phyloP scores from a whole-genome alignment of 2,113 vertebrate species.

The Ciconia boyciana region DNA sequence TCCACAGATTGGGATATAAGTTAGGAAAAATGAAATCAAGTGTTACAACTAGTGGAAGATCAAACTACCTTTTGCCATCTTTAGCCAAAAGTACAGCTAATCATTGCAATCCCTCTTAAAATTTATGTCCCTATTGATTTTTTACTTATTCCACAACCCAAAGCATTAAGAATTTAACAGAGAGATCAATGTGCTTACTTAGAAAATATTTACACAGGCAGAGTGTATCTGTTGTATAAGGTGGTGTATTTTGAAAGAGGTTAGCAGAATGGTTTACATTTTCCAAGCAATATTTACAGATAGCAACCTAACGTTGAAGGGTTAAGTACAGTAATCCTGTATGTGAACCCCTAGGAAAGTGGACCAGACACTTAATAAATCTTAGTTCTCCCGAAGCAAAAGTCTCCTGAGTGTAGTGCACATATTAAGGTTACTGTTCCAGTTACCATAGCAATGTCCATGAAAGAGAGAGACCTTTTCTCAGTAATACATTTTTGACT shows the following conservation, averaged over 20 bases:
- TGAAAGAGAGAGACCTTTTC: background rate
- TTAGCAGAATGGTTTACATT: background rate
- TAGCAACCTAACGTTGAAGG: background rate
- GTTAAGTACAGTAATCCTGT: background rate
- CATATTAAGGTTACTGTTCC: background rate
- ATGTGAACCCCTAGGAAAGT: background rate
- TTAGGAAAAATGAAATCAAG: background rate
- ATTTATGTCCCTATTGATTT: slow-evolving; percentile 11
- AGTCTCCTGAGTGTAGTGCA: background rate
- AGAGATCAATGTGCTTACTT: background rate
- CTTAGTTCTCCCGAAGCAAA: background rate
- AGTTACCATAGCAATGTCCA: background rate
- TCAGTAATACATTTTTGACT: background rate
- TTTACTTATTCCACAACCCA: background rate
- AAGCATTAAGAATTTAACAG: slow-evolving; percentile 36
- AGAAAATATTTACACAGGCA: background rate
- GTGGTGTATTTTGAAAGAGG: background rate
- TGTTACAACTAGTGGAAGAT: background rate
- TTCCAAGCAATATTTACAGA: background rate
- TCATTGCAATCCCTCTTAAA: background rate
- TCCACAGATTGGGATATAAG: background rate
- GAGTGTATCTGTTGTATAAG: background rate
- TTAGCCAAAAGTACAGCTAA: background rate
- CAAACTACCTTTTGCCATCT: background rate
- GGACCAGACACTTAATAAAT: background rate